phyloP scores from a whole-genome alignment of 2,113 vertebrate species.

The Hepsetus odoe region DNA sequence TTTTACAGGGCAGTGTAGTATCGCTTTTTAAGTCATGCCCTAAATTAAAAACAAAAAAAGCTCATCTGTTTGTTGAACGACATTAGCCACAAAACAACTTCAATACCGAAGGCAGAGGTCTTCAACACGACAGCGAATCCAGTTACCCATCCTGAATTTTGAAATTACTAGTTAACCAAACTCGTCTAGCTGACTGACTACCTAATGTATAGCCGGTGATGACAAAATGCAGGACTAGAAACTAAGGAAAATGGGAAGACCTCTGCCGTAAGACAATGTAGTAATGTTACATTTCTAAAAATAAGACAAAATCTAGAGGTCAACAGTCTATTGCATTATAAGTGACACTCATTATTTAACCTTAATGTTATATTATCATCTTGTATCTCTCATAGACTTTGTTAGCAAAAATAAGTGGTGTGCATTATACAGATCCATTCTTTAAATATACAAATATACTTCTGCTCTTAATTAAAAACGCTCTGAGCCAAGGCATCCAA shows the following conservation, averaged over 20 bases:
- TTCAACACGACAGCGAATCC: no score
- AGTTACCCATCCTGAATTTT: no score
- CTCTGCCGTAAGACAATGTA: slow-evolving; percentile 38
- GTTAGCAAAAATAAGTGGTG: slow-evolving; percentile 74
- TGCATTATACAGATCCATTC: slow-evolving; percentile 71
- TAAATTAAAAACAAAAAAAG: slow-evolving; percentile 17
- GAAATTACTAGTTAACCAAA: no score
- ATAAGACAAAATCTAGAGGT: slow-evolving; percentile 18
- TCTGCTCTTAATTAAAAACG: slow-evolving; percentile 80
- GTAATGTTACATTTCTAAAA: slow-evolving; percentile 15
- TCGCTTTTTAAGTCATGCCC: neutral
- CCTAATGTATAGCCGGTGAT: no score
- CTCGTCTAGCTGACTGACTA: no score
- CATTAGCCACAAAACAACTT: slow-evolving; percentile 17
- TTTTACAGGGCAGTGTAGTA: slow-evolving; percentile 9
- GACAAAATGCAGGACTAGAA: no score
- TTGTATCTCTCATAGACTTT: slow-evolving; percentile 55
- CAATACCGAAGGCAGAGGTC: no score
- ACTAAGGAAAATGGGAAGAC: no score
- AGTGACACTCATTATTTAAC: slow-evolving; percentile 40
- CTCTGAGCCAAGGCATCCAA: slow-evolving; percentile 62
- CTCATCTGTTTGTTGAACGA: slow-evolving; percentile 41
- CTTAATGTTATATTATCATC: slow-evolving; percentile 46
- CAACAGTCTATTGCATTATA: slow-evolving; percentile 66
- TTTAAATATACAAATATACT: slow-evolving; percentile 84